phyloP scores from a whole-genome alignment of 2,888 invertebrate genomes.

The Ornithoptera priamus region DNA sequence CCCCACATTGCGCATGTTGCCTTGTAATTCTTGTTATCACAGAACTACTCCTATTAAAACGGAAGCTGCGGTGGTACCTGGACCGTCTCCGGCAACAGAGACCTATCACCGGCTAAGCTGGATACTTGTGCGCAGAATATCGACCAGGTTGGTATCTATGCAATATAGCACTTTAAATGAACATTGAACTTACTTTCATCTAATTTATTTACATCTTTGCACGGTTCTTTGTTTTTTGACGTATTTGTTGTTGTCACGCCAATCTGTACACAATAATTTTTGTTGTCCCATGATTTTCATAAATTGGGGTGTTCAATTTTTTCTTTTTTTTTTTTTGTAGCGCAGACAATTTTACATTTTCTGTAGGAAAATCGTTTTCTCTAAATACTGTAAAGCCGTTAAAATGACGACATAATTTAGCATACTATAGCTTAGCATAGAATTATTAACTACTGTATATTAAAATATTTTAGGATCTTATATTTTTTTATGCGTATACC shows the following conservation, averaged over 20 bases:
- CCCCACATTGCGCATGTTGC: too few relatives aligned
- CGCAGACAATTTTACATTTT: slow-evolving; percentile 31
- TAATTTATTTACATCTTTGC: slow-evolving; percentile 43
- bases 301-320: slow-evolving; percentile 21
- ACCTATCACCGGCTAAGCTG: too few relatives aligned
- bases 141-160: too few relatives aligned
- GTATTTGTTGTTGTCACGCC: slow-evolving; percentile 45
- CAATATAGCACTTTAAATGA: too few relatives aligned
- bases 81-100: too few relatives aligned
- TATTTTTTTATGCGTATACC: slow-evolving; percentile 39
- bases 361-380: slow-evolving; percentile 15
- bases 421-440: not conserved
- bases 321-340: slow-evolving; percentile 11
- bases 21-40: too few relatives aligned
- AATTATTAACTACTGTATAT: not conserved
- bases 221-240: slow-evolving; percentile 45
- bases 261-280: slow-evolving; percentile 68
- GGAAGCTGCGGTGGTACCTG: too few relatives aligned
- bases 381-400: slow-evolving; percentile 2
- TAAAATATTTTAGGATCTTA: not conserved
- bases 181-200: slow-evolving; percentile 45
- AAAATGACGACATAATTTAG: not conserved
- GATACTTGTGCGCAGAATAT: too few relatives aligned
- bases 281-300: slow-evolving; percentile 42
- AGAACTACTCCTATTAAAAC: too few relatives aligned